phyloP scores from a whole-genome alignment of 2,113 vertebrate genomes.

The Equus przewalskii region DNA sequence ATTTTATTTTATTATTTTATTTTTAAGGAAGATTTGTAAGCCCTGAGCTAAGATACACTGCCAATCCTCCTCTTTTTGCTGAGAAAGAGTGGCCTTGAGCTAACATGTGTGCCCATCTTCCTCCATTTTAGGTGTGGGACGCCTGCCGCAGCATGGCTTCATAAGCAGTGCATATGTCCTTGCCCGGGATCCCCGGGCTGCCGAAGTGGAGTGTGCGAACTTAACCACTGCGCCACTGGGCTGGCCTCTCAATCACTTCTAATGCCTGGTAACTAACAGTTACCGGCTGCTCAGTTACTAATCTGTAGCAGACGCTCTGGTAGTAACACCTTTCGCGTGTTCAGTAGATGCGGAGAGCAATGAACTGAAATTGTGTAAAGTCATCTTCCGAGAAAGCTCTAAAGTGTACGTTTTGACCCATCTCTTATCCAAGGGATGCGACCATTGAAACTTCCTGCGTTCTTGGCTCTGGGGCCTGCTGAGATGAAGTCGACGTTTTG shows the following conservation, averaged over 20 bases:
- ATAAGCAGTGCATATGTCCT: too few species aligned
- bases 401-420: not conserved
- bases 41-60: too few species aligned
- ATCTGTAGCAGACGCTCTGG: not conserved
- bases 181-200: too few species aligned
- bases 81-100: too few species aligned
- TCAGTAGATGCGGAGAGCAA: not conserved
- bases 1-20: too few species aligned
- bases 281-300: not conserved
- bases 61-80: too few species aligned
- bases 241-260: not conserved
- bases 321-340: not conserved
- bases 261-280: not conserved
- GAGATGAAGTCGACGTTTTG: not conserved
- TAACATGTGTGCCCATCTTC: too few species aligned
- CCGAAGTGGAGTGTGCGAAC: too few species aligned
- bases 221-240: too few species aligned
- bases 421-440: not conserved
- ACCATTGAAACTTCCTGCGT: not conserved
- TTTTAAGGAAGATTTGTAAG: too few species aligned
- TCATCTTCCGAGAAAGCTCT: not conserved
- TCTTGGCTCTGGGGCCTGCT: not conserved
- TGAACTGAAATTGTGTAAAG: not conserved
- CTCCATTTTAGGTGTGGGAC: too few species aligned
- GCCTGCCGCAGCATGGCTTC: too few species aligned